Base-by-base conservation (phyloP, 2,113 vertebrate genomes). In the Tragelaphus buxtoni region DNA sequence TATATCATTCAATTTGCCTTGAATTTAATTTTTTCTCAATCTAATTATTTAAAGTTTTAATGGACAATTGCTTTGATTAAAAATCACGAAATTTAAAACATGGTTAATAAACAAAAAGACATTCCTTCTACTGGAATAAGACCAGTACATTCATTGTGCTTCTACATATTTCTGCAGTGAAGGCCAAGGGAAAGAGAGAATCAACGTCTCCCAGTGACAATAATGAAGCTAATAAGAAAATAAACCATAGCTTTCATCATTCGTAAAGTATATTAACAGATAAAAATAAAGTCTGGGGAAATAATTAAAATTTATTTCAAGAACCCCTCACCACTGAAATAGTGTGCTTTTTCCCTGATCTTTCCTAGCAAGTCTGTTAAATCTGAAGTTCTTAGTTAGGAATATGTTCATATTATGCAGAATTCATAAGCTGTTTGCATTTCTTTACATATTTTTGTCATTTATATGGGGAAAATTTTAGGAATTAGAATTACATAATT, bases 191-290 rank as follows among this genome's bases (percentile, higher is more conserved):
- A 88, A 89, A 7, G 30, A 86, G n/a, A 80, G 58, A 96, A 91
- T 45, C 83, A 88, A 93, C 69, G 53, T 83, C 80, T 76, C 61
- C 47, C 82, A 87, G 84, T 61, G 60, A 77, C 95, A 95, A 95
- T 14, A 92, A 93, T 74, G 74, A 95, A 76, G 18, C 22, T 97
- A 95, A 95, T 92, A 91, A 95, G 93, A 69, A 97, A 87, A 96
- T 82, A 96, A 97, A 93, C 53, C 76, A 91, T 55, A 39, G 17
- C 55, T 95, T 97, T 83, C 58, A 86, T 74, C 3, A 14, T 65
- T 76, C 32, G 53, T 74, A 77, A 89, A 89, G 42, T 53, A 93
- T 35, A 89, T 88, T 90, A 87, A 88, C 35, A 96, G 90, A 94
- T 87, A 91, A 90, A 42, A 97, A 80, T 89, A 92, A 97, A 95